Evolutionary conservation across 2,888 invertebrate genomes (phyloP).

Genomic region (Mesoligia furuncula): DNA sequence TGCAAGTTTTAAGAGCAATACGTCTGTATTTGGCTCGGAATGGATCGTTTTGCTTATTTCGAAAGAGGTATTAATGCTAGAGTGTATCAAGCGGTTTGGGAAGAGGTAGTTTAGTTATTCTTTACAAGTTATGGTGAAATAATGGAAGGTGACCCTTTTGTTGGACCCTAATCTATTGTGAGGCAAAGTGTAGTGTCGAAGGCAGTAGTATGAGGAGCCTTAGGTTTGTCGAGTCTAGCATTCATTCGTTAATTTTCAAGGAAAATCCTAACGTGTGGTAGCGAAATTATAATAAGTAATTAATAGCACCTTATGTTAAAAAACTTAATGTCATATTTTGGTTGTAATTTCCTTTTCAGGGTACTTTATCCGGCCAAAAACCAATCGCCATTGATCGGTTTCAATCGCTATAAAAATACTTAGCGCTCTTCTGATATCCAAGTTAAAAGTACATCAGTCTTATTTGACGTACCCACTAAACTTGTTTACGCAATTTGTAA

Average conservation of each 20-base stretch:
- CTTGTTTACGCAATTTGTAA: slow-evolving; percentile 82
- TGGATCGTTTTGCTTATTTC: slow-evolving; percentile 5
- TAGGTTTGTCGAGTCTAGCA: no score
- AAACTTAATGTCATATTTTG: neutral
- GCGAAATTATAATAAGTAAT: no score
- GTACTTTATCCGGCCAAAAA: neutral
- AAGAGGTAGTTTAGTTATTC: neutral
- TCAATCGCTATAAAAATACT: slow-evolving; percentile 57
- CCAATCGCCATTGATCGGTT: slow-evolving; percentile 5
- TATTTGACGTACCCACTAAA: slow-evolving; percentile 75
- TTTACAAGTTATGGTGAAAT: neutral
- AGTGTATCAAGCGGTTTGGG: neutral
- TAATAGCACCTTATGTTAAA: no score
- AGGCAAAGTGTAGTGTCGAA: neutral
- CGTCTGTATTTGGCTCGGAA: slow-evolving; percentile 12
- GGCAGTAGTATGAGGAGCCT: no score
- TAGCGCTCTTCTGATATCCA: slow-evolving; percentile 66
- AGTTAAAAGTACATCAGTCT: slow-evolving; percentile 80
- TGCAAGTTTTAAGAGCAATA: slow-evolving; percentile 44
- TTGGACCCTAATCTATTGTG: no score
- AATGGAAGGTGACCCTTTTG: neutral
- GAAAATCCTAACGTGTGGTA: no score
- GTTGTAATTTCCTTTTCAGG: no score
- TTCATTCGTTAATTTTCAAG: no score
- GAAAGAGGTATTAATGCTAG: slow-evolving; percentile 9